Evolutionary conservation across 2,797 vertebrate genomes (phyloP).

Genomic region (Pangasius sanitwongsei): DNA sequence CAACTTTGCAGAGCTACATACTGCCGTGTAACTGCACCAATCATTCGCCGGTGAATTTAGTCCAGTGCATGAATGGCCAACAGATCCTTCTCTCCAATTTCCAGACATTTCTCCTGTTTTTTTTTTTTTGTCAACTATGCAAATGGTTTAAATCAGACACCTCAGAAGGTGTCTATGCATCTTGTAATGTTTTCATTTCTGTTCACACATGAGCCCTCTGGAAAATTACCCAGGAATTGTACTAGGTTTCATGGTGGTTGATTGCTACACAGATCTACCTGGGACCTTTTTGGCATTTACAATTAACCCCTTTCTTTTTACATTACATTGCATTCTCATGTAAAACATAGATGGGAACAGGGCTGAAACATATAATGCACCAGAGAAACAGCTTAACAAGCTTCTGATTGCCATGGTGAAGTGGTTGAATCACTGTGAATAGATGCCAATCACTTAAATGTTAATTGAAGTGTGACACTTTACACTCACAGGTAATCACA

Average conservation of each 20-base stretch:
- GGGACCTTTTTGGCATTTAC: not conserved
- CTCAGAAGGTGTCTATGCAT: not conserved
- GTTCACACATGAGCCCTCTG: not conserved
- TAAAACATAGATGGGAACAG: not conserved
- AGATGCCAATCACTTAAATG: constrained; percentile 39
- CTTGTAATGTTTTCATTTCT: not conserved
- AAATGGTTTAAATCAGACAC: not conserved
- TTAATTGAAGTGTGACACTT: constrained; percentile 39
- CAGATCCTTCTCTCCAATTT: not conserved
- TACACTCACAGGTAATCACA: constrained; percentile 28
- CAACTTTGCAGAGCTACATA: too few relatives aligned
- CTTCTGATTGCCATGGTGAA: not conserved
- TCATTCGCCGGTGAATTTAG: not conserved
- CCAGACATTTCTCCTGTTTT: not conserved
- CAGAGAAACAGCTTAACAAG: not conserved
- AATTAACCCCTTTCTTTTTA: not conserved
- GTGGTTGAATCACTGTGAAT: not conserved
- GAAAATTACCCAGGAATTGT: not conserved
- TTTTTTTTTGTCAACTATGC: not conserved
- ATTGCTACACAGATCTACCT: not conserved
- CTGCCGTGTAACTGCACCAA: not conserved
- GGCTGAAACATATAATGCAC: not conserved
- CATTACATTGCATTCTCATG: not conserved
- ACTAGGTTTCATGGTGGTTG: not conserved
- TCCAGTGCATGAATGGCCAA: not conserved